Conservation (phyloP, 2,113 vertebrate species). For the Tor tambroides region DNA sequence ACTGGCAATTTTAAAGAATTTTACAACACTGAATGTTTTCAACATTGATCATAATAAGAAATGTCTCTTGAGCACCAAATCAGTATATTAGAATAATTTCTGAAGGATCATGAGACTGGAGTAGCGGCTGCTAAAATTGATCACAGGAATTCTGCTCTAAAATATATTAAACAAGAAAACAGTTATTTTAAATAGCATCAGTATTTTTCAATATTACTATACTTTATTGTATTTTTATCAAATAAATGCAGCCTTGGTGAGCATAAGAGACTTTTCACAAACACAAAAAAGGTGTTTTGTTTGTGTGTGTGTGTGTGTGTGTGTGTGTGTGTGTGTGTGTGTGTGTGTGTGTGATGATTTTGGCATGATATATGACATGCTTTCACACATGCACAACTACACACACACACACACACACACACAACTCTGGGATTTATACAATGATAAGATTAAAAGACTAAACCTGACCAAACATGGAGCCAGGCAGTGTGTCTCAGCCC, state of each 20-base stretch:
- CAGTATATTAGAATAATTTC: background rate
- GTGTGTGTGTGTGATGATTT: background rate
- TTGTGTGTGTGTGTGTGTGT: too few relatives aligned
- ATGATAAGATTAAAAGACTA: conserved; percentile 17
- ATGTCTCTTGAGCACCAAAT: background rate
- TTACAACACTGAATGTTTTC: background rate
- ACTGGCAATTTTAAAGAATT: too few relatives aligned
- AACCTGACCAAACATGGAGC: conserved; percentile 1
- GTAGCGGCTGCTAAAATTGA: too few relatives aligned
- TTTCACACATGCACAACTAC: background rate
- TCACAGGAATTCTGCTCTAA: too few relatives aligned
- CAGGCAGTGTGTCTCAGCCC: conserved; percentile 17
- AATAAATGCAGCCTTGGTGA: background rate
- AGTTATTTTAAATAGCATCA: too few relatives aligned
- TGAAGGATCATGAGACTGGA: too few relatives aligned
- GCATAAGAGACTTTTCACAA: background rate
- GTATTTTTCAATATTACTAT: too few relatives aligned
- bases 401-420: background rate
- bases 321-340: too few relatives aligned
- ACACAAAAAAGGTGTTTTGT: background rate
- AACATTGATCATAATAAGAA: background rate
- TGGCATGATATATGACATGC: background rate
- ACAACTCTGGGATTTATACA: background rate
- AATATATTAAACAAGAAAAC: too few relatives aligned
- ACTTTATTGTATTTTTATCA: background rate